phyloP scores from a whole-genome alignment of 2,888 invertebrate species.

The Rhaphigaster nebulosa region DNA sequence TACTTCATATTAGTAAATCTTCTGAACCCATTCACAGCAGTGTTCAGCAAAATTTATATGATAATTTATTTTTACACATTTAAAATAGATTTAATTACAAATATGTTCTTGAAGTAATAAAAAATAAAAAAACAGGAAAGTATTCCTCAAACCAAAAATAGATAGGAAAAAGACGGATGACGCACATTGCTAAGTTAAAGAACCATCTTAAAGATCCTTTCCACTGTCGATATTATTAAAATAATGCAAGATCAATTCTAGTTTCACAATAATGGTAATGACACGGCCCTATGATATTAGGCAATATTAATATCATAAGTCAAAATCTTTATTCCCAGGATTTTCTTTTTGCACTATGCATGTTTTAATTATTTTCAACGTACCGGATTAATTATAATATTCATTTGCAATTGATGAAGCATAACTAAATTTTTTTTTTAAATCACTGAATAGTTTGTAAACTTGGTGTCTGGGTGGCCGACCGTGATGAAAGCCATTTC shows the following conservation, averaged over 20 bases:
- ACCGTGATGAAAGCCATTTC: conserved; percentile 14
- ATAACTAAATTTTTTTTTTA: too few relatives aligned
- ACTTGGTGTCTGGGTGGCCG: too few relatives aligned
- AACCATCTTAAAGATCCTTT: not conserved
- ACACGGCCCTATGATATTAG: not conserved
- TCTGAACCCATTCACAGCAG: too few relatives aligned
- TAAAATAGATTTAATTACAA: not conserved
- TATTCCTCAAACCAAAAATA: not conserved
- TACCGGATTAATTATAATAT: not conserved
- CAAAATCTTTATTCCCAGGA: not conserved
- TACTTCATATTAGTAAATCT: too few relatives aligned
- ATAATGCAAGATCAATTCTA: not conserved
- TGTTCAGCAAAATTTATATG: too few relatives aligned
- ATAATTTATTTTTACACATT: not conserved
- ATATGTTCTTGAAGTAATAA: not conserved
- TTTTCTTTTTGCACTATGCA: not conserved
- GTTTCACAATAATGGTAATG: not conserved
- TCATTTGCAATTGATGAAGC: too few relatives aligned
- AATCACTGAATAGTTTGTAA: too few relatives aligned
- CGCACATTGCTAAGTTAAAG: not conserved
- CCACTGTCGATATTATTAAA: not conserved
- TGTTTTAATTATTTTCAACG: not conserved
- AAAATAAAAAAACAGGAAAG: too few relatives aligned
- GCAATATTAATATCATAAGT: not conserved
- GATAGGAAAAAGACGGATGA: not conserved